Evolutionary conservation across 2,888 invertebrate genomes (phyloP), one percentile per base, ranked within the genome.

Genomic region (Eupithecia abbreviata): DNA sequence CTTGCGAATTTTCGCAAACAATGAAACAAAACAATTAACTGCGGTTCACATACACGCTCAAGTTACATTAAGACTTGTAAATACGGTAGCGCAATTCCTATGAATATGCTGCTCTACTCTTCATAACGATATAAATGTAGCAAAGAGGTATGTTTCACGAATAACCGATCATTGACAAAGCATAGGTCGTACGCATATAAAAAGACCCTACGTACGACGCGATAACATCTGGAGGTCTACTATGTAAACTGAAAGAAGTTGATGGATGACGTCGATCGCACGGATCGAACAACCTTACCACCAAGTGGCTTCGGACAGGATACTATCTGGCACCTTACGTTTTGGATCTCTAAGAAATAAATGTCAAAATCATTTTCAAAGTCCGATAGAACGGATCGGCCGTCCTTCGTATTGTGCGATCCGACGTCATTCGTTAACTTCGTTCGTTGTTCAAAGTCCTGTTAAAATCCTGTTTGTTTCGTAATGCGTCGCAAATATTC

Each of bases 21-120:
- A 15, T 70, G 66, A 71, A 77, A 73, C 77, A 77, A 77, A 73
- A 77, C 77, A 77, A 77, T 77, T 77, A 73, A 71, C 73, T 77
- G 73, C 73, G 77, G 77, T 77, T 77, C 75, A 73, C 75, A 77
- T 75, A 70, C 77, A 73, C 67, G 72, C 72, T 75, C 58, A n/a
- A 41, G 66, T 30, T 13, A 18, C 58, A 55, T 70, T 75, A 72
- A 58, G 58, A 43, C 3, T 55, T 18, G 15, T 69, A 7, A 62
- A 41, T 49, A 41, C 43, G 72, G 77, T 70, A 77, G 66, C 70
- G 70, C 72, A 77, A 65, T 30, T 69, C 69, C 45, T 49, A 15
- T 42, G 5, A 41, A 66, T 30, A 18, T 62, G 18, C 62, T 30
- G 10, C 18, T 55, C 55, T 58, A 58, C 58, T 58, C n/a, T 7